Evolutionary conservation across 2,113 vertebrate genomes (phyloP).

Genomic region (Micronycteris hirsuta): DNA sequence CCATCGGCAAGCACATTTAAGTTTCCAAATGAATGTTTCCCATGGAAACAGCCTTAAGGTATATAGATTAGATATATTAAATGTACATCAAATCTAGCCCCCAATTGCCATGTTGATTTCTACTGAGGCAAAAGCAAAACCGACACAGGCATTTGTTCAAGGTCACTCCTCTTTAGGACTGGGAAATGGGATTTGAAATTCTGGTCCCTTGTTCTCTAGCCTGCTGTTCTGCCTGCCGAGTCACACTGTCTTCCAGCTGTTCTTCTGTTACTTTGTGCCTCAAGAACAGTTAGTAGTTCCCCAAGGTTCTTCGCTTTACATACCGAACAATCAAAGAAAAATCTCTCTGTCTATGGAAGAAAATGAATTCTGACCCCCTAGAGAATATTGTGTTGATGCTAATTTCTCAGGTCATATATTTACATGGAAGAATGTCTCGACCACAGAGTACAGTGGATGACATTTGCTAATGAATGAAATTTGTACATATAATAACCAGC

Average conservation of each 20-base stretch:
- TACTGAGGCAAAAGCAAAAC: not conserved
- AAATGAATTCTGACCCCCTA: slow-evolving; percentile 24
- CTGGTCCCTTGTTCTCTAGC: slow-evolving; percentile 50
- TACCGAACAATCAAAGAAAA: slow-evolving; percentile 56
- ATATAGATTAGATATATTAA: slow-evolving; percentile 23
- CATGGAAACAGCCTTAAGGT: slow-evolving; percentile 49
- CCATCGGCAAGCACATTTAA: not conserved
- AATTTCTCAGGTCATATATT: not conserved
- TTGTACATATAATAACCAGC: not conserved
- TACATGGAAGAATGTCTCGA: not conserved
- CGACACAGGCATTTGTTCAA: slow-evolving; percentile 37
- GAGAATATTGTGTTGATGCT: not conserved
- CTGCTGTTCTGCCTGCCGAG: slow-evolving; percentile 38
- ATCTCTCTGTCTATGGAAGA: not conserved
- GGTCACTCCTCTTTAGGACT: slow-evolving; percentile 13
- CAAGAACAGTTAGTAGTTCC: slow-evolving; percentile 31
- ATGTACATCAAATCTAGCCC: not conserved
- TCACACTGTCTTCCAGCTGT: slow-evolving; percentile 60
- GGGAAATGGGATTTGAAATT: slow-evolving; percentile 37
- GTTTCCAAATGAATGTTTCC: slow-evolving; percentile 50
- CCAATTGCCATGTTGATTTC: slow-evolving; percentile 13
- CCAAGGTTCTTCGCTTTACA: slow-evolving; percentile 29
- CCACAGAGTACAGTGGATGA: not conserved
- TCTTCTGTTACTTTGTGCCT: slow-evolving; percentile 15
- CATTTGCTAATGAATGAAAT: not conserved